Base-by-base conservation (phyloP, 2,113 vertebrate species). In the Corydoras maculifer region DNA sequence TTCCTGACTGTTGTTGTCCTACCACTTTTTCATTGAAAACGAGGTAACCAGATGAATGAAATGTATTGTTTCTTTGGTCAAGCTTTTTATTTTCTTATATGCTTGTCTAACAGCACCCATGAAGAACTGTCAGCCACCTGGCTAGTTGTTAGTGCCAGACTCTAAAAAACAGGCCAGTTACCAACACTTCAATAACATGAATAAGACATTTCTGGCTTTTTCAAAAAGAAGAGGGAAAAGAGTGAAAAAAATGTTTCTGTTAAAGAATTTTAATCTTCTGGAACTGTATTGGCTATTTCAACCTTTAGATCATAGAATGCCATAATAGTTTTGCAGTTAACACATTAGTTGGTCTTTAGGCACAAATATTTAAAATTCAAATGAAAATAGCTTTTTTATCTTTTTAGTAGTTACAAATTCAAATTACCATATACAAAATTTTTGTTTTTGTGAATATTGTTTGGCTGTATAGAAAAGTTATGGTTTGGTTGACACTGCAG, bases 71-170 rank as follows among this genome's bases (percentile, higher is more conserved):
- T 51, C 58, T 69, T n/a, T 57, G 68, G 69, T 59, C 64, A 59
- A 78, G 68, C 63, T 60, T 59, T 72, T 63, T 70, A 14, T 51
- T 4, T 10, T 49, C 30, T n/a, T 63, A 54, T 49, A 74, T 68
- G 63, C 76, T 68, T 67, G 59, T 15, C 72, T 68, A 67, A 64
- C 55, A 58, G 68, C 60, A 61, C 72, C 76, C 70, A 57, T 75
- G 68, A 67, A 68, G 77, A 70, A 63, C 73, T 50, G 57, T 62
- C 58, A 58, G 64, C 80, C 80, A 82, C 80, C 80, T 82, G 80
- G 69, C 68, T 65, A 59, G 8, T 57, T 72, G 12, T 50, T n/a
- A 49, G 65, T 77, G 80, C 80, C 80, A 81, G 74, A 30, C 59
- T 49, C 51, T 15, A 11, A 66, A 75, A 66, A 59, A 63, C 58